phyloP scores from a whole-genome alignment of 2,797 vertebrate genomes.

The Trachurus trachurus region DNA sequence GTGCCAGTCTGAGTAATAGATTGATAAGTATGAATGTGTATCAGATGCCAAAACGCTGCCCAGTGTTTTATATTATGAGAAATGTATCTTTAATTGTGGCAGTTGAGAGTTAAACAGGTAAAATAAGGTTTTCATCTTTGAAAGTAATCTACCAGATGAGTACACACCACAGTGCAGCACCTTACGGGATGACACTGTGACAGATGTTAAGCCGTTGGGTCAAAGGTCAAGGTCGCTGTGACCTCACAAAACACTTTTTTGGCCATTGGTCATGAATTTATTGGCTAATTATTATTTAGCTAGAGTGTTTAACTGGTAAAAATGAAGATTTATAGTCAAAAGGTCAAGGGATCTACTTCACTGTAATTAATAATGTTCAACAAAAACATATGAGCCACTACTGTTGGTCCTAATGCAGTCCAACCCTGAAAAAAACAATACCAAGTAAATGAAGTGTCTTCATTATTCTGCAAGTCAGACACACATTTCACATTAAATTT shows the following conservation, averaged over 20 bases:
- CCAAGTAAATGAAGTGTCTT: not conserved
- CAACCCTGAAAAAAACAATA: not conserved
- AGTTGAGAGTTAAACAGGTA: not conserved
- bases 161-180: not conserved
- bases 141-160: not conserved
- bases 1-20: not conserved
- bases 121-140: not conserved
- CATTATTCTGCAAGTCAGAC: slow-evolving; percentile 6
- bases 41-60: not conserved
- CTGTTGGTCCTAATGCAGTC: not conserved
- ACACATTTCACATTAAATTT: not conserved
- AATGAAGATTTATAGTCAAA: not conserved
- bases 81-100: slow-evolving; percentile 7
- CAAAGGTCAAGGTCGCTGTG: not conserved
- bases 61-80: not conserved
- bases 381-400: not conserved
- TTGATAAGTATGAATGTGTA: not conserved
- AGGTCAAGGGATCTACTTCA: too few relatives aligned
- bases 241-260: not conserved
- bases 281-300: not conserved
- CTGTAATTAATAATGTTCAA: too few relatives aligned
- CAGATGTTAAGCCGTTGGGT: not conserved
- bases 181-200: not conserved
- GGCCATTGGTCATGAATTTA: not conserved
- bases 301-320: not conserved